These are phyloP conservation scores for Catamblyrhynchus diadema DNA, from an alignment of 2,797 vertebrate genomes.

Conservation along the genomic window DNA sequence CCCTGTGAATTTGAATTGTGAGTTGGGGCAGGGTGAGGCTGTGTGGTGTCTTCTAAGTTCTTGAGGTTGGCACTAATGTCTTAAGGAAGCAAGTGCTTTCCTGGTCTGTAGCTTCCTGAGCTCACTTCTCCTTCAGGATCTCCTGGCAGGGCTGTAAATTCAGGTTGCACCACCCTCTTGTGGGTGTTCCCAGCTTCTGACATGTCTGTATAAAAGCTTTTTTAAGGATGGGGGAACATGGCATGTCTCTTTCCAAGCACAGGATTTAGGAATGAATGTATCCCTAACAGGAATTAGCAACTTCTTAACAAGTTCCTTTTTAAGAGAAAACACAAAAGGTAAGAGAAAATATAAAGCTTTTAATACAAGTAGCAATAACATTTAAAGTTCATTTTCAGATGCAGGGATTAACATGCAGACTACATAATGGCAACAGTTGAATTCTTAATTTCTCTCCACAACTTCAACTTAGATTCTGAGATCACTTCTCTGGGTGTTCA, in stretches of 20 bases:
- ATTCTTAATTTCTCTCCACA: not conserved
- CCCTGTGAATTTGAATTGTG: not conserved
- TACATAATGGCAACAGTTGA: not conserved
- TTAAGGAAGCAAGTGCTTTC: not conserved
- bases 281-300: not conserved
- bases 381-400: not conserved
- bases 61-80: not conserved
- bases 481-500: not conserved
- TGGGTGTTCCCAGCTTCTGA: not conserved
- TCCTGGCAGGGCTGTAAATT: not conserved
- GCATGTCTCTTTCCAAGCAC: not conserved
- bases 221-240: not conserved
- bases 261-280: not conserved
- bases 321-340: not conserved
- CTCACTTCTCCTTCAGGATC: not conserved
- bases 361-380: not conserved
- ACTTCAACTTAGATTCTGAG: not conserved
- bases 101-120: not conserved
- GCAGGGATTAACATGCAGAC: not conserved
- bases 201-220: not conserved
- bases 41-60: not conserved
- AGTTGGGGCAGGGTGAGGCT: not conserved
- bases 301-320: not conserved
- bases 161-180: not conserved
- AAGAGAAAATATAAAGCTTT: not conserved